These are phyloP conservation scores for Orchesella flavescens DNA, from an alignment of 2,888 invertebrate species.

Conservation along the genomic window DNA sequence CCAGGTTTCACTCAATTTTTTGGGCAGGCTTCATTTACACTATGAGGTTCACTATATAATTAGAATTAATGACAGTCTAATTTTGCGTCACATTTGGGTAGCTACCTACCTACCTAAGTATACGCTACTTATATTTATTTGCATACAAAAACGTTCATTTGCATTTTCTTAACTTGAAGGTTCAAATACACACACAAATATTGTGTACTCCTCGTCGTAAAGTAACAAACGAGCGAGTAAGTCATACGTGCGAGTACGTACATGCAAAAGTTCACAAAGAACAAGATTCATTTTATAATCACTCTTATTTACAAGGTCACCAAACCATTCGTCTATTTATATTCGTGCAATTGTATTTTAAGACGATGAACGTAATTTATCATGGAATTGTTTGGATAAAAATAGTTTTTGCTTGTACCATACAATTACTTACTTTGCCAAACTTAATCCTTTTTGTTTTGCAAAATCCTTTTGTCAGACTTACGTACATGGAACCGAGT, in stretches of 20 bases:
- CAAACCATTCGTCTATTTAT: slow-evolving; percentile 37
- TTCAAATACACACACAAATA: not conserved
- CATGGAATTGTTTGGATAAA: slow-evolving; percentile 38
- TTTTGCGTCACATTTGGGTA: slow-evolving; percentile 43
- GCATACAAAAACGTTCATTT: not conserved
- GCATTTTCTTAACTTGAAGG: not conserved
- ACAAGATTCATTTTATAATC: not conserved
- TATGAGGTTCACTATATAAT: slow-evolving; percentile 31
- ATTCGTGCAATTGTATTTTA: slow-evolving; percentile 30
- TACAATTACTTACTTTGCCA: not conserved
- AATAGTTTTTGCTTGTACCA: slow-evolving; percentile 12
- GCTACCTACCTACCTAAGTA: not conserved
- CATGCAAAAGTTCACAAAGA: not conserved
- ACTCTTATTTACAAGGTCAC: slow-evolving; percentile 45
- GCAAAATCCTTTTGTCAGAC: too few species aligned
- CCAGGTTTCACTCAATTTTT: slow-evolving; percentile 3
- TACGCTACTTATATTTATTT: not conserved
- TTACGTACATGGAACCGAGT: not conserved
- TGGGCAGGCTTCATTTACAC: slow-evolving; percentile 42
- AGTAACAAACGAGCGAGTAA: not conserved
- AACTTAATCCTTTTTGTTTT: not conserved
- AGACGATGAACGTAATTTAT: slow-evolving; percentile 31
- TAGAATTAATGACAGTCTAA: slow-evolving; percentile 61
- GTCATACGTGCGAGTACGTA: not conserved
- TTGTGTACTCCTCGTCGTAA: not conserved